Conservation (phyloP, 1,140 invertebrate genomes). For the Lamellibrachia luymesi region DNA sequence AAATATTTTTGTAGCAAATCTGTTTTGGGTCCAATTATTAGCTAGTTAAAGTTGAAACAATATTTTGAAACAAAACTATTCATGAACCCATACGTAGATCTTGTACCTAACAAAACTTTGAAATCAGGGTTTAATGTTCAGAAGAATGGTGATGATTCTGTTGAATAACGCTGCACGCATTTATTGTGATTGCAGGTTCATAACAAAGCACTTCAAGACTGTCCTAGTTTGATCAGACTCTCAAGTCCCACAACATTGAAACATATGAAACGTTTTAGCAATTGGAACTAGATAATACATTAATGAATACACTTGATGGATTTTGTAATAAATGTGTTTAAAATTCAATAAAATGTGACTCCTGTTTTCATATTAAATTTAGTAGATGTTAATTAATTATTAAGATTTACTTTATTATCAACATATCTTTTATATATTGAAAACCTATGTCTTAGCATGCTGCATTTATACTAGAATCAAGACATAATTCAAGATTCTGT, state of each 20-base stretch:
- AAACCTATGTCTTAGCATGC: not conserved
- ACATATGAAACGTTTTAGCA: no score
- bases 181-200: not conserved
- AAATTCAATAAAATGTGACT: not conserved
- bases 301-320: not conserved
- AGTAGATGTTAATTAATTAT: not conserved
- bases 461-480: no score
- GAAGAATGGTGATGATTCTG: not conserved
- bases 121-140: not conserved
- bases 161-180: not conserved
- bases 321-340: not conserved
- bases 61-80: not conserved
- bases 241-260: no score
- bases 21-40: not conserved
- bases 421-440: not conserved
- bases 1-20: not conserved
- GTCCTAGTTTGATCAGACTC: no score
- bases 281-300: not conserved
- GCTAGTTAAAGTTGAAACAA: not conserved
- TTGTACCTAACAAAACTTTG: not conserved
- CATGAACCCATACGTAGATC: not conserved
- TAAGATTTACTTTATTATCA: not conserved
- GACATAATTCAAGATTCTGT: not conserved
- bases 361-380: not conserved
- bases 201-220: not conserved